Base-by-base conservation (phyloP, 2,797 vertebrate species). In the Allobates femoralis region DNA sequence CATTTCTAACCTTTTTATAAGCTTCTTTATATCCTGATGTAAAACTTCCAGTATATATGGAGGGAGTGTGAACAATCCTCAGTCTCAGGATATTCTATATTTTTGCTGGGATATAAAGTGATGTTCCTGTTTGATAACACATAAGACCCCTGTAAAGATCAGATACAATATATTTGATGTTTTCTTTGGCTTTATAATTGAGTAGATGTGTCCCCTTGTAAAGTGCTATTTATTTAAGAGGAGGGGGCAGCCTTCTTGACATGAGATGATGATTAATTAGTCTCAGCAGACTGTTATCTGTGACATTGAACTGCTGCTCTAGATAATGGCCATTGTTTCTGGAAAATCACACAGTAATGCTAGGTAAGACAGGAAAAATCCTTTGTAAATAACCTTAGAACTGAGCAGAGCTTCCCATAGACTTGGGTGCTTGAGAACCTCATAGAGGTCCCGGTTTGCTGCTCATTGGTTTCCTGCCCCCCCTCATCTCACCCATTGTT, bases 301-400 rank as follows among this genome's bases (percentile, higher is more conserved):
- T 96, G 97, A 97, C 97, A 97, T 95, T 97, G 96, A 97, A 96
- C 97, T 96, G 96, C 95, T 94, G 95, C 94, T 95, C 94, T 92
- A 96, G 96, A 98, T 97, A 97, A 97, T 96, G 93, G 90, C 96
- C 92, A 97, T 98, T 98, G 97, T 98, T 96, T 95, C 90, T 92
- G 89, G 90, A 89, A 95, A 94, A 91, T 94, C 91, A 90, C 92
- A 90, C 90, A 90, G 94, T 92, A 92, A 93, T 93, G 91, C 92
- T 93, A 96, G 96, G 96, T 96, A 96, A 92, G 92, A 95, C 94
- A 94, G 96, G 94, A 95, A 95, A 95, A 96, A 95, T 94, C 94
- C 93, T 94, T 96, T 96, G 95, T 96, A 96, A 96, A 96, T 96
- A 96, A 94, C 93, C 90, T 91, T 93, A 92, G 93, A 94, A 93